Evolutionary conservation across 64 coral and sea anemone genomes (phyloP).

Genomic region (Actinia tenebrosa): DNA sequence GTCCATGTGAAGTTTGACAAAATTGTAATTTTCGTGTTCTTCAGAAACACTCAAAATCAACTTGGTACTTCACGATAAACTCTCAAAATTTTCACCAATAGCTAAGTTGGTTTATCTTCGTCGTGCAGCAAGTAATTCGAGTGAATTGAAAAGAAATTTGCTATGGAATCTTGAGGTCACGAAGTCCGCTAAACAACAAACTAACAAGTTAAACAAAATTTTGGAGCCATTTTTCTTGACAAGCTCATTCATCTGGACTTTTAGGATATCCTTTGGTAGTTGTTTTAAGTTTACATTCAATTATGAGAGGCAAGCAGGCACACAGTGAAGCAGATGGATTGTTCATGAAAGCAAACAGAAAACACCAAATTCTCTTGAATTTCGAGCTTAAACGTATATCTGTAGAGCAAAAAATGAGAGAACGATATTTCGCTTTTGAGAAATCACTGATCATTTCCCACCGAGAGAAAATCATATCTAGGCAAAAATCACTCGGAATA

Average conservation of each 20-base stretch:
- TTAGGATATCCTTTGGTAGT: not conserved
- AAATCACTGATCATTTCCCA: slow-evolving; percentile 27
- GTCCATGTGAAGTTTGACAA: not conserved
- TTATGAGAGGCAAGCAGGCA: not conserved
- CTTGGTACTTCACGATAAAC: not conserved
- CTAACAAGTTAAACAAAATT: not conserved
- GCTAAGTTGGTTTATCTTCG: not conserved
- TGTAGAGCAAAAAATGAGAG: slow-evolving; percentile 60
- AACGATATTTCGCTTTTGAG: slow-evolving; percentile 53
- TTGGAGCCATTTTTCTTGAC: not conserved
- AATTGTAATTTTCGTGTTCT: not conserved
- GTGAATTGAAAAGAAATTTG: not conserved
- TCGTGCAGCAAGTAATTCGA: not conserved
- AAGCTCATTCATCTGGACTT: not conserved
- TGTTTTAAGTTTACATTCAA: not conserved
- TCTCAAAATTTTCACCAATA: not conserved
- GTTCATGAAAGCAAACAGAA: slow-evolving; percentile 53
- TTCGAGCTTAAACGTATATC: slow-evolving; percentile 38
- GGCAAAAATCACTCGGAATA: slow-evolving; percentile 51
- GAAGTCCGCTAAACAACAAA: not conserved
- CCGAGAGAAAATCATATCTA: slow-evolving; percentile 19
- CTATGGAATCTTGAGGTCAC: not conserved
- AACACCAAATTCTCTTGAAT: slow-evolving; percentile 50
- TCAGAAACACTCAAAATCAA: not conserved
- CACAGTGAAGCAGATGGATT: slow-evolving; percentile 20